phyloP scores from a whole-genome alignment of 2,797 vertebrate species.

The Typhlichthys eigenmanni region DNA sequence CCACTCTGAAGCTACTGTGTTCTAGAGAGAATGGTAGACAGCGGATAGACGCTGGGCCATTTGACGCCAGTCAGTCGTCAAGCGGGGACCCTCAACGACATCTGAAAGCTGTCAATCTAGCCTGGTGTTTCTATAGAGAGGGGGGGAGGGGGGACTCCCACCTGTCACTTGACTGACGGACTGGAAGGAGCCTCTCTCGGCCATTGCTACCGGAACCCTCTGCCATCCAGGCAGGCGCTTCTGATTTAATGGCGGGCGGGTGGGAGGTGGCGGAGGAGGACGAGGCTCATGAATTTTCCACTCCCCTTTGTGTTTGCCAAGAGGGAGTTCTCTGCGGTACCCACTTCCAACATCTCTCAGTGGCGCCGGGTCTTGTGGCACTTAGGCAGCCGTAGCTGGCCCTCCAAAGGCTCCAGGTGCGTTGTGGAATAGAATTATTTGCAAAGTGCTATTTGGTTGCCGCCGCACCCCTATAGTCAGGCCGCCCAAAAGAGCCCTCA shows the following conservation, averaged over 20 bases:
- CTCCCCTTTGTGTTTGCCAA: slow-evolving; percentile 21
- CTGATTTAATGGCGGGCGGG: slow-evolving; percentile 14
- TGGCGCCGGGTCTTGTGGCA: slow-evolving; percentile 7
- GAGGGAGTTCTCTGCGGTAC: slow-evolving; percentile 1
- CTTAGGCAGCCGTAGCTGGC: slow-evolving; percentile 10
- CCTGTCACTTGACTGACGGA: slow-evolving; percentile 67
- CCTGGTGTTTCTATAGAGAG: slow-evolving; percentile 29
- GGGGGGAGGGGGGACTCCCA: slow-evolving; percentile 20
- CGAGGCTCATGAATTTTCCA: slow-evolving; percentile 32
- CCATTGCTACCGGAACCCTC: slow-evolving; percentile 34
- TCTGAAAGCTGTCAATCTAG: slow-evolving; percentile 52
- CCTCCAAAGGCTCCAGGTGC: slow-evolving; percentile 70
- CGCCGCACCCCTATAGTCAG: slow-evolving; percentile 53
- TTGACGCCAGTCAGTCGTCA: slow-evolving; percentile 42
- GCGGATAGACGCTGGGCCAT: slow-evolving; percentile 41
- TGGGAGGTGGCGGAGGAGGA: not conserved
- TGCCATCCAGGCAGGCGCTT: slow-evolving; percentile 12
- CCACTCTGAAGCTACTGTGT: slow-evolving; percentile 29
- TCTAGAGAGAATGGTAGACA: slow-evolving; percentile 41
- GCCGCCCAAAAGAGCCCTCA: slow-evolving; percentile 56
- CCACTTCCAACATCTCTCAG: not conserved
- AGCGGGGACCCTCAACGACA: slow-evolving; percentile 32
- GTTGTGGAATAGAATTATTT: slow-evolving; percentile 37
- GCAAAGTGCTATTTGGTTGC: slow-evolving; percentile 32
- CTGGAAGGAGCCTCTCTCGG: slow-evolving; percentile 54